Conservation (phyloP, 2,113 vertebrate species). For the Mobula birostris region DNA sequence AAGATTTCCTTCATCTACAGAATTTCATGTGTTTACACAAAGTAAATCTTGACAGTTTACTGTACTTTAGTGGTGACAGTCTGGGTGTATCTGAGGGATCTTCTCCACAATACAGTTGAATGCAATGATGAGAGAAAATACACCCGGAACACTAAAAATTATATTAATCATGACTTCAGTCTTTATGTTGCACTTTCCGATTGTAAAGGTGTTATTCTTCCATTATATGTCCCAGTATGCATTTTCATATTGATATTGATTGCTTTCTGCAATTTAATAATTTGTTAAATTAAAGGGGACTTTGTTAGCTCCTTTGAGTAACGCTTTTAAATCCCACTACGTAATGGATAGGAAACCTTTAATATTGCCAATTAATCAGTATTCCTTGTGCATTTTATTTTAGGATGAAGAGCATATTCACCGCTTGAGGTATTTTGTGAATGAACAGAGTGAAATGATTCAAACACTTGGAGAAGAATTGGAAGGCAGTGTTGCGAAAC, state of each 20-base stretch:
- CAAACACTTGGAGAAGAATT: constrained; percentile 24
- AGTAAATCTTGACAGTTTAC: background rate
- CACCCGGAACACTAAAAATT: background rate
- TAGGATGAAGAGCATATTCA: constrained; percentile 3
- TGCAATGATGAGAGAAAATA: background rate
- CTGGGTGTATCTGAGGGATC: background rate
- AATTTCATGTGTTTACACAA: too few relatives aligned
- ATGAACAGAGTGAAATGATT: constrained; percentile 24
- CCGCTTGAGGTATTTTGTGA: background rate
- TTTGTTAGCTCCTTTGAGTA: background rate
- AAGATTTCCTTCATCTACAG: too few relatives aligned
- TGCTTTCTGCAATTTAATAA: background rate
- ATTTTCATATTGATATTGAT: background rate
- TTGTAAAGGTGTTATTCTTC: background rate
- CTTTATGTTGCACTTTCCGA: background rate
- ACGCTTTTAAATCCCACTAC: background rate
- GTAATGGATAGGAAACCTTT: too few relatives aligned
- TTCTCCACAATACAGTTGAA: background rate
- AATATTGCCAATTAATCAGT: background rate
- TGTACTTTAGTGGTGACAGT: background rate
- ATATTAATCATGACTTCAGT: background rate
- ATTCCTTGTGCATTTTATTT: background rate
- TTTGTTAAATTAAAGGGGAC: background rate
- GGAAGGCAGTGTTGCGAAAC: constrained; percentile 5
- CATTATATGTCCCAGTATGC: background rate